Percentiles rank a stretch among this genome's conserved stretches.
phyloP scores from a whole-genome alignment of 2,797 vertebrate species.

The Pangasius macronema region DNA sequence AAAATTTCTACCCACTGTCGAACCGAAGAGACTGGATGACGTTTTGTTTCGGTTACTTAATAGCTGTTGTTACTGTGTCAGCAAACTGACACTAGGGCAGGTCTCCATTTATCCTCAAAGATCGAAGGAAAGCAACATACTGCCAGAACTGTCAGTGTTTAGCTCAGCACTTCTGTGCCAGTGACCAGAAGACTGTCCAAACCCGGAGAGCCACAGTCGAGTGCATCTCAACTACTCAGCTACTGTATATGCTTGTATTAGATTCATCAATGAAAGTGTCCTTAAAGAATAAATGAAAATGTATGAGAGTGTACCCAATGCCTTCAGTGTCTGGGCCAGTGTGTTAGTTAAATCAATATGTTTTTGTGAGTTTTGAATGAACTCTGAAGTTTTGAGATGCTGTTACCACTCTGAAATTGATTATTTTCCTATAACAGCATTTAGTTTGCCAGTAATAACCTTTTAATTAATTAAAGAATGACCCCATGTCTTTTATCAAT shows the following conservation, averaged over 20 bases:
- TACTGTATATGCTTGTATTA: background rate
- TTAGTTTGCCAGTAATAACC: background rate
- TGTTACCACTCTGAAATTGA: background rate
- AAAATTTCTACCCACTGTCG: no score
- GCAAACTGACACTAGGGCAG: conserved; percentile 35
- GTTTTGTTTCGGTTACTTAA: no score
- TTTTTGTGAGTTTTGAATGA: background rate
- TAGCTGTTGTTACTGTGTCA: conserved; percentile 37
- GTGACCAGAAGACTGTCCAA: conserved; percentile 13
- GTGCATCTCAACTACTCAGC: background rate
- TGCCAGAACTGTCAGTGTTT: conserved; percentile 22
- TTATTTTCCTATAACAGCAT: no score
- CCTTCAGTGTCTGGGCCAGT: background rate
- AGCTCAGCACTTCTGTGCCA: background rate
- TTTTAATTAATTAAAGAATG: background rate
- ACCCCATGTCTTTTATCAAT: background rate
- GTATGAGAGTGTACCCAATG: no score
- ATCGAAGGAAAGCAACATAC: background rate
- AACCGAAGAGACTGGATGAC: no score
- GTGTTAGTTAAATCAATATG: background rate
- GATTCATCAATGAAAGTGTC: background rate
- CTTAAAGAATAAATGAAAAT: background rate
- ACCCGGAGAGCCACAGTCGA: background rate
- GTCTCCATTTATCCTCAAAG: conserved; percentile 18
- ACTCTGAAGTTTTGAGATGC: background rate